A percentile compares a stretch with the other conserved stretches of the same genome.
Conservation (phyloP, 2,888 invertebrate genomes). For the Proisotoma minuta region DNA sequence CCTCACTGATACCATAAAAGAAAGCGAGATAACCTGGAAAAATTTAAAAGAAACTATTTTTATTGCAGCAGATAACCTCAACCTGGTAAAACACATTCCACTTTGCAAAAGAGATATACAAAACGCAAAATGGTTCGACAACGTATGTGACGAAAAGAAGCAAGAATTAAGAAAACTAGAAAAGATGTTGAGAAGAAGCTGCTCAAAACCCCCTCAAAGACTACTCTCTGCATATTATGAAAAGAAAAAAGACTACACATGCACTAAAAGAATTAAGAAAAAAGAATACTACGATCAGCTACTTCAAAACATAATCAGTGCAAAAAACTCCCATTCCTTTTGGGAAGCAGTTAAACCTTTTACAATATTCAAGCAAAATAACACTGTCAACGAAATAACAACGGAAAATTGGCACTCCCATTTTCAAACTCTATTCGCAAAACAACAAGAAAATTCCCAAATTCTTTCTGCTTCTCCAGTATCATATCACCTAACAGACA, state of each 20-base stretch:
- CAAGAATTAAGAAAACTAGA: not conserved
- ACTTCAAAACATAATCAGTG: not conserved
- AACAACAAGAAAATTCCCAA: not conserved
- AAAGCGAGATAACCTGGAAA: not conserved
- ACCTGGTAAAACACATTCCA: not conserved
- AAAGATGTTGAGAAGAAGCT: not conserved
- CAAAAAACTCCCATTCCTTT: not conserved
- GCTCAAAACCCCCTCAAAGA: too few species aligned
- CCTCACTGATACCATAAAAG: not conserved
- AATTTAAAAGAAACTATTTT: not conserved
- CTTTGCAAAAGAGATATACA: not conserved
- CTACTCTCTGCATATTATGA: not conserved
- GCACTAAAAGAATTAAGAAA: not conserved
- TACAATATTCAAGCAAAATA: not conserved
- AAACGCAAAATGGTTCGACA: not conserved
- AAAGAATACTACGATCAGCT: not conserved
- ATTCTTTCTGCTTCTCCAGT: not conserved
- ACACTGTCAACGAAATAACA: not conserved
- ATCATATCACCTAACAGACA: too few species aligned
- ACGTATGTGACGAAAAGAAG: not conserved
- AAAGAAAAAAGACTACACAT: not conserved
- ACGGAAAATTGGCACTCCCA: not conserved
- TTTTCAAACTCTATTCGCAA: constrained; percentile 3
- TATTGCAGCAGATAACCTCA: not conserved
- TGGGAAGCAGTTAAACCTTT: constrained; percentile 8